Evolutionary conservation across 2,888 invertebrate species (phyloP).

Genomic region (Xestia xanthographa): DNA sequence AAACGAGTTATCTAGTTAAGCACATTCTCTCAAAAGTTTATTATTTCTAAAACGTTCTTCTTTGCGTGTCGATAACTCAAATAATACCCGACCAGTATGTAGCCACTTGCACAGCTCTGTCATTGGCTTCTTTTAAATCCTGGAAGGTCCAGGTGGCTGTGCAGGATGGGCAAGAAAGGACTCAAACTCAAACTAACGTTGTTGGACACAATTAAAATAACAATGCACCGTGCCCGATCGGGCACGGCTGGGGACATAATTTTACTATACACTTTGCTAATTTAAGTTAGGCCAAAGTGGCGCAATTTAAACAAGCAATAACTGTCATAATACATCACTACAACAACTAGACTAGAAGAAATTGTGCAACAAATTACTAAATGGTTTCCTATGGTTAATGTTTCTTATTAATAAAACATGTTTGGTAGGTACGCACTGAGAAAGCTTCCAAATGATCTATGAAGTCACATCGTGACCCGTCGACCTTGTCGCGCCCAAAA

Average conservation of each 20-base stretch:
- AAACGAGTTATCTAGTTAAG: neutral
- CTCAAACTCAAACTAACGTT: too few relatives aligned
- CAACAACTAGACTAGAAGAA: constrained; percentile 53
- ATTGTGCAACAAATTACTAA: constrained; percentile 60
- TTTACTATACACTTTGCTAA: constrained; percentile 20
- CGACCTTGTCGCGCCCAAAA: constrained; percentile 84
- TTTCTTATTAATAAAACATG: constrained; percentile 55
- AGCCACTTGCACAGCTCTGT: too few relatives aligned
- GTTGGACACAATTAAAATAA: too few relatives aligned
- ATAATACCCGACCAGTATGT: too few relatives aligned
- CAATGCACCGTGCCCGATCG: too few relatives aligned
- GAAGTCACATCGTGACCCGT: constrained; percentile 79
- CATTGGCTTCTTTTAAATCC: too few relatives aligned
- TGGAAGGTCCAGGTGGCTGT: too few relatives aligned
- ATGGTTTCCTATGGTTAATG: constrained; percentile 40
- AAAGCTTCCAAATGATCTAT: constrained; percentile 66
- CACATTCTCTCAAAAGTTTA: neutral
- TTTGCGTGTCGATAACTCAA: too few relatives aligned
- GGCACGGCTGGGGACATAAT: too few relatives aligned
- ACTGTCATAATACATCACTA: constrained; percentile 51
- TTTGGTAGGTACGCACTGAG: constrained; percentile 54
- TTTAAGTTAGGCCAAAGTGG: constrained; percentile 22
- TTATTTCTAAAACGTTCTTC: neutral
- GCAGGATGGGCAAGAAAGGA: too few relatives aligned
- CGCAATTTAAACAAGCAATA: constrained; percentile 36